Percentiles rank a stretch among this genome's conserved stretches.
phyloP scores from a whole-genome alignment of 2,113 vertebrate genomes.

The Pyxicephalus adspersus region DNA sequence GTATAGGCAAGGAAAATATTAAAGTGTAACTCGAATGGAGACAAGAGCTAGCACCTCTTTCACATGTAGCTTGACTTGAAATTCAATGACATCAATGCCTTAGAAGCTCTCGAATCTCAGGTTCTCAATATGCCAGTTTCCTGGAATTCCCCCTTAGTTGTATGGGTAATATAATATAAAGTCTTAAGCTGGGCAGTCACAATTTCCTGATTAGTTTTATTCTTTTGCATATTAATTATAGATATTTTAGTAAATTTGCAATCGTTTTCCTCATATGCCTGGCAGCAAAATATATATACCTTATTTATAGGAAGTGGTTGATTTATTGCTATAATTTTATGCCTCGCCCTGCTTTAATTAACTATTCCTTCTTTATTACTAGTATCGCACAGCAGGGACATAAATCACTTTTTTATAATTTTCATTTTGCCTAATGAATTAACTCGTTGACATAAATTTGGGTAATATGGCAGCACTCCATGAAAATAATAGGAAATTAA shows the following conservation, averaged over 20 bases:
- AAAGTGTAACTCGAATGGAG: no score
- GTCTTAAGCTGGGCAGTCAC: not conserved
- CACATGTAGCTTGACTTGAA: no score
- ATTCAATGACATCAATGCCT: no score
- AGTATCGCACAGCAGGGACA: not conserved
- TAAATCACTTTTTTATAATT: slow-evolving; percentile 16
- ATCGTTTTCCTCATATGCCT: not conserved
- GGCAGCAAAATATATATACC: not conserved
- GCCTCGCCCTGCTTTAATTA: slow-evolving; percentile 36
- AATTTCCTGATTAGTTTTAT: not conserved
- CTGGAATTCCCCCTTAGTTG: no score
- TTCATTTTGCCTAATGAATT: not conserved
- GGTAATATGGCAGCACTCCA: not conserved
- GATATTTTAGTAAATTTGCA: not conserved
- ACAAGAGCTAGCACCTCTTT: no score
- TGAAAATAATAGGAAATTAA: no score
- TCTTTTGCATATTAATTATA: slow-evolving; percentile 13
- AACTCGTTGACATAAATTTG: not conserved
- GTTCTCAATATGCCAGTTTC: no score
- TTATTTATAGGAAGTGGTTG: not conserved
- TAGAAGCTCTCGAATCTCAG: no score
- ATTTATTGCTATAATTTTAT: slow-evolving; percentile 37
- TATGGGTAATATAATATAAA: not conserved
- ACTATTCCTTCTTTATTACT: slow-evolving; percentile 36
- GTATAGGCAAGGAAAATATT: no score